Evolutionary conservation across 2,113 vertebrate species (phyloP).

Genomic region (Vireo altiloquus): DNA sequence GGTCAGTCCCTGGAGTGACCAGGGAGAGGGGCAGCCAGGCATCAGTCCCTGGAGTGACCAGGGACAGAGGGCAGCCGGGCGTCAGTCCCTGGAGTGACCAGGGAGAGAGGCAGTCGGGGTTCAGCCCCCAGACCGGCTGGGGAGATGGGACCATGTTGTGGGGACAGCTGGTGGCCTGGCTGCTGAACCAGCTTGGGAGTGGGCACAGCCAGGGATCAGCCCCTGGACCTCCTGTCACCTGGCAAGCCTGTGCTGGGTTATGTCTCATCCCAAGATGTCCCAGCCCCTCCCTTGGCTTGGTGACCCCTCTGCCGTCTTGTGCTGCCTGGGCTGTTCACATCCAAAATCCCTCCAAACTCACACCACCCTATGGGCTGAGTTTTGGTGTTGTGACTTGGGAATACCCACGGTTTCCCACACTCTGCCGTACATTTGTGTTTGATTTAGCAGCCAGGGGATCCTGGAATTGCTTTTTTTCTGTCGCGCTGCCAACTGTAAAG

Average conservation of each 20-base stretch:
- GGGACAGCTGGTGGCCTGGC: no score
- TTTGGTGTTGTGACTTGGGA: background rate
- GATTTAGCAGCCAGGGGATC: rapidly evolving
- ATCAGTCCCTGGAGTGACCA: no score
- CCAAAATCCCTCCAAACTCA: rapidly evolving
- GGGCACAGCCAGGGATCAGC: no score
- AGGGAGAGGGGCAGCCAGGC: background rate
- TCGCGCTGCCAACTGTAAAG: rapidly evolving
- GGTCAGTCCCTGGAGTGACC: rapidly evolving
- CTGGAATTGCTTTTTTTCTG: background rate
- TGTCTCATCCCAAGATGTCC: background rate
- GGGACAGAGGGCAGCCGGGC: background rate
- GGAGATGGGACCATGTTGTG: rapidly evolving
- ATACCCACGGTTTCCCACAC: rapidly evolving
- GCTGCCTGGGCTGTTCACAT: background rate
- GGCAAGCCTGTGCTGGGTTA: background rate
- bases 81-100: rapidly evolving
- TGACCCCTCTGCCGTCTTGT: rapidly evolving
- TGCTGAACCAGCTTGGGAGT: rapidly evolving
- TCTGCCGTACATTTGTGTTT: rapidly evolving
- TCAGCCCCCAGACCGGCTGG: rapidly evolving
- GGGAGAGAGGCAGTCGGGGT: background rate
- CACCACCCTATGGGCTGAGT: rapidly evolving
- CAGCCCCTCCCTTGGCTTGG: background rate
- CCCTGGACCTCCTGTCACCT: no score